A percentile compares a stretch with the other conserved stretches of the same genome.
Conservation (phyloP, 2,797 vertebrate species). For the Ctenosaura bakeri region DNA sequence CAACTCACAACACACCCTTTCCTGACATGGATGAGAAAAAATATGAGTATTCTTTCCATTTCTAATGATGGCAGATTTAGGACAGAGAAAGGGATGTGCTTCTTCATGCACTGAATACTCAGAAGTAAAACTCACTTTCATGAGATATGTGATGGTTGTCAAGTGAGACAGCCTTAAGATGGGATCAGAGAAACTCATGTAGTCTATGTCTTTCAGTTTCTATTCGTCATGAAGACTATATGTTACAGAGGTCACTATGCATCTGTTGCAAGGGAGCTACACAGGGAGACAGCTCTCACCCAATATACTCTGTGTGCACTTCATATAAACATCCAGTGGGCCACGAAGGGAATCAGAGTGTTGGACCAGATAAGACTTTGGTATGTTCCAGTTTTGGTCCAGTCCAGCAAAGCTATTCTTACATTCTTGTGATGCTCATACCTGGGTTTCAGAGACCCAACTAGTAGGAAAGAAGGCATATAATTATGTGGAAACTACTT, state of each 20-base stretch:
- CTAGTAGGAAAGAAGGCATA: too few relatives aligned
- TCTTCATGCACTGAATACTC: not conserved
- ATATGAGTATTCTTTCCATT: too few relatives aligned
- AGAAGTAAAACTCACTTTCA: not conserved
- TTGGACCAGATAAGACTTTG: not conserved
- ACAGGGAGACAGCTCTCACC: not conserved
- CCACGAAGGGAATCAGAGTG: not conserved
- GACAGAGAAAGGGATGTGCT: too few relatives aligned
- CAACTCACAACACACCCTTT: too few relatives aligned
- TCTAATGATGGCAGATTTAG: too few relatives aligned
- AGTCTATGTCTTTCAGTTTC: not conserved
- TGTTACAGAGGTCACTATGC: not conserved
- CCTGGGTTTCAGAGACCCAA: not conserved
- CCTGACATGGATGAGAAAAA: too few relatives aligned
- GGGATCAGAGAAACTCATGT: not conserved
- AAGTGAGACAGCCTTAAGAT: not conserved
- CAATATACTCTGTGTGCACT: not conserved
- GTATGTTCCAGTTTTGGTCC: not conserved
- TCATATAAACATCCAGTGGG: not conserved
- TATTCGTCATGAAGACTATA: not conserved
- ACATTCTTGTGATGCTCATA: not conserved
- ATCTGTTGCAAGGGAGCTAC: too few relatives aligned
- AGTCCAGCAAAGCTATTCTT: not conserved
- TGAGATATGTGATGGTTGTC: not conserved
- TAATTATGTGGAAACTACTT: not conserved